A percentile compares a stretch with the other conserved stretches of the same genome.
These are phyloP conservation scores for Oasisia sp. DNA, from an alignment of 2,888 invertebrate genomes.

Conservation along the genomic window DNA sequence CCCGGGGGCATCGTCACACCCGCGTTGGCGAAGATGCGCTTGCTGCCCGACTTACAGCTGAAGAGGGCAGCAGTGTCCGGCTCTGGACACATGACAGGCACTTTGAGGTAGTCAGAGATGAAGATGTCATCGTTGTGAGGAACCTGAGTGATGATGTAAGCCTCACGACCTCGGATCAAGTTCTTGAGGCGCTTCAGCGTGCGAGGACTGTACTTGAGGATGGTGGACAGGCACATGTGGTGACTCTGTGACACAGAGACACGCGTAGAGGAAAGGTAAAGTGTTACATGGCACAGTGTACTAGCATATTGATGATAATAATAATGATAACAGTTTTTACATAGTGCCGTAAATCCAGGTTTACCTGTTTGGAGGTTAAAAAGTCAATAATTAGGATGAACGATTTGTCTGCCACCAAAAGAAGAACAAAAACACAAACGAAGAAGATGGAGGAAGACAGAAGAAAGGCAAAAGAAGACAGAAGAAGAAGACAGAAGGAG, in stretches of 20 bases:
- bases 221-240: conserved; percentile 63
- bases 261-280: neutral
- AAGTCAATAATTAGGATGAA: too few relatives aligned
- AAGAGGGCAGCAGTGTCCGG: conserved; percentile 64
- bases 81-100: conserved; percentile 62
- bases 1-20: conserved; percentile 61
- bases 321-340: too few relatives aligned
- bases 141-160: conserved; percentile 62
- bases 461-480: too few relatives aligned
- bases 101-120: conserved; percentile 59
- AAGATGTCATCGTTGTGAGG: conserved; percentile 64
- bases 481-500: too few relatives aligned
- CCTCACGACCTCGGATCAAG: conserved; percentile 61
- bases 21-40: conserved; percentile 63
- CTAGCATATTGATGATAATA: too few relatives aligned
- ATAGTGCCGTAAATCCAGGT: too few relatives aligned
- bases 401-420: too few relatives aligned
- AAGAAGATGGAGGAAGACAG: too few relatives aligned
- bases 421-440: too few relatives aligned
- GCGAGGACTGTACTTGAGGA: conserved; percentile 64
- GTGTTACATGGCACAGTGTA: neutral
- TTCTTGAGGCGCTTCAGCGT: conserved; percentile 60
- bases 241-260: conserved; percentile 53
- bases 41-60: conserved; percentile 65
- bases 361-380: too few relatives aligned